phyloP scores from a whole-genome alignment of 1,140 invertebrate genomes.

The Drosophila guanche region DNA sequence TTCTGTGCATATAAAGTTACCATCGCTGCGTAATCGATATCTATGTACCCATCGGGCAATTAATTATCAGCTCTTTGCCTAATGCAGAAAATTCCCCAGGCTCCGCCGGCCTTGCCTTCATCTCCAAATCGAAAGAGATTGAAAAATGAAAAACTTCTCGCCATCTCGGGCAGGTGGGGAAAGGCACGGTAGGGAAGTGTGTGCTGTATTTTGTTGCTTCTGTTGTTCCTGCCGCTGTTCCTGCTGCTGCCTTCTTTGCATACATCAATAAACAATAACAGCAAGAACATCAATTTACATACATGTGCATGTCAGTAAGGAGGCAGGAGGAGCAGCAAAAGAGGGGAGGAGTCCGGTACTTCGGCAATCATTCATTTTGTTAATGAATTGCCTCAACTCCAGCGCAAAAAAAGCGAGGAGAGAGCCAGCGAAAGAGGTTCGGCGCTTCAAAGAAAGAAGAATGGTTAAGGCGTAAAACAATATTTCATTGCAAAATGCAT shows the following conservation, averaged over 20 bases:
- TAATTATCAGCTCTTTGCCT: constrained; percentile 41
- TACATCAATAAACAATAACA: constrained; percentile 53
- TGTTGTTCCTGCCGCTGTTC: constrained; percentile 6
- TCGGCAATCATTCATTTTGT: constrained; percentile 75
- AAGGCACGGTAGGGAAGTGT: constrained; percentile 2
- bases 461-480: constrained; percentile 9
- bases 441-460: too few species aligned
- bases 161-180: constrained; percentile 8
- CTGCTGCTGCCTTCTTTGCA: constrained; percentile 28
- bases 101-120: neutral
- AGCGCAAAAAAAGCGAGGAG: neutral
- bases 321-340: constrained; percentile 14
- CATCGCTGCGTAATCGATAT: constrained; percentile 40
- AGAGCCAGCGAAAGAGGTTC: constrained; percentile 1
- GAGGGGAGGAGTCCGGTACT: constrained; percentile 38
- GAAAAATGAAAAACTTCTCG: constrained; percentile 38
- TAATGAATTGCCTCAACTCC: constrained; percentile 68
- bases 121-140: constrained; percentile 5
- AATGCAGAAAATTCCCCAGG: constrained; percentile 15
- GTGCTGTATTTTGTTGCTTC: constrained; percentile 18
- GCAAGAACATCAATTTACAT: constrained; percentile 57
- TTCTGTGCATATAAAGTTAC: constrained; percentile 28
- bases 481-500: constrained; percentile 43
- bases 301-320: constrained; percentile 51
- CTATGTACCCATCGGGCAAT: constrained; percentile 25